These are phyloP conservation scores for Echinometra lucunter DNA, from an alignment of 53 echinoderm and acorn worm species.

Conservation along the genomic window DNA sequence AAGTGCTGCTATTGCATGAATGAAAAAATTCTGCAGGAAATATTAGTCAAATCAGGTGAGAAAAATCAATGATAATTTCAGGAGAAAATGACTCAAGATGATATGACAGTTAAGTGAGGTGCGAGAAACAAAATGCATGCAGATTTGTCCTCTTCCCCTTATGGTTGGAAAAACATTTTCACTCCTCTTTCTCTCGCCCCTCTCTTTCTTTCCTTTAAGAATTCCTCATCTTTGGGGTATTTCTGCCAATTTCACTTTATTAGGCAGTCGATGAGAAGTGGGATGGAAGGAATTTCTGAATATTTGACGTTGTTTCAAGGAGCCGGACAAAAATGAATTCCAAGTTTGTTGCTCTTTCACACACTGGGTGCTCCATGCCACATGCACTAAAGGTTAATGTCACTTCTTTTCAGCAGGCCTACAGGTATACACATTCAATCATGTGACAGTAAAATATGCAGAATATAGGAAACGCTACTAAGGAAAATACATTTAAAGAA, in stretches of 20 bases:
- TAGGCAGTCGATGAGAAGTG: slow-evolving; percentile 63
- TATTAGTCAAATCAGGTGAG: slow-evolving; percentile 63
- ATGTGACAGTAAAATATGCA: background rate
- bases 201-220: background rate
- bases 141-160: slow-evolving; percentile 31
- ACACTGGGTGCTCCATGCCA: background rate
- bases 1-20: slow-evolving; percentile 52
- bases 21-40: slow-evolving; percentile 65
- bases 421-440: background rate
- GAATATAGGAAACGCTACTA: background rate
- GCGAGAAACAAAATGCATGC: slow-evolving; percentile 21
- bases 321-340: background rate
- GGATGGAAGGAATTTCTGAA: slow-evolving; percentile 64
- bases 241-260: slow-evolving; percentile 71
- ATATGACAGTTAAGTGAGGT: slow-evolving; percentile 60
- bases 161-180: slow-evolving; percentile 49
- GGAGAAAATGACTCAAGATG: slow-evolving; percentile 59
- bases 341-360: slow-evolving; percentile 42
- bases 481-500: background rate
- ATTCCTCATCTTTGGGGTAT: slow-evolving; percentile 64
- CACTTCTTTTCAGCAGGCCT: background rate
- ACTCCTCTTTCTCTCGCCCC: background rate
- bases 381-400: background rate
- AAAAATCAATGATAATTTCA: slow-evolving; percentile 69
- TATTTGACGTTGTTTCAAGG: background rate